Base-by-base conservation (phyloP, 2,113 vertebrate genomes). In the Camelus dromedarius region DNA sequence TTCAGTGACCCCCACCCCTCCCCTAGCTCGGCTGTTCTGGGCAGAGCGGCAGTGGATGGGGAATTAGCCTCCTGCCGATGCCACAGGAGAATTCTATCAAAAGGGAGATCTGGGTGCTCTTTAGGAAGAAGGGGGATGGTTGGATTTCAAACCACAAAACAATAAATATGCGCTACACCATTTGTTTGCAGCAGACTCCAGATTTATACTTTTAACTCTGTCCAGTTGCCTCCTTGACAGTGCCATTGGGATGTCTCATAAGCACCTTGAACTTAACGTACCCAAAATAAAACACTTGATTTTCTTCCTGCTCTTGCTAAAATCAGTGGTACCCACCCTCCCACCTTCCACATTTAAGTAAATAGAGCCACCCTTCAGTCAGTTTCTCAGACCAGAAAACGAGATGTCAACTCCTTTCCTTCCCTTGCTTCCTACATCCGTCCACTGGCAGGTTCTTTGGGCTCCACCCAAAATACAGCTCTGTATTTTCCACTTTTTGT, bases 101-200 rank as follows among this genome's bases (percentile, higher is more conserved):
- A 46, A 76, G 54, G 46, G 66, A 81, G 66, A 81, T 18, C 64
- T 73, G 35, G 26, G n/a, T 64, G n/a, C 84, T 80, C 70, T 89
- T 50, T 5, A n/a, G 82, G 46, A 52, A 80, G 58, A 38, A 76
- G 30, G 75, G 18, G 18, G 32, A 15, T 50, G 66, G 46, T 72
- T 91, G 89, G 42, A 30, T 72, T 80, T 95, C 62, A 95, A 91
- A 32, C 54, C 66, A 86, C 16, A 62, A 9, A 72, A 46, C 89
- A 80, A 24, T 46, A 35, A 77, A 56, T 12, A 35, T 54, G 28
- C 46, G 54, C 22, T n/a, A 13, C 14, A 16, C 32, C 19, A 35
- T 75, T 48, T 42, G 52, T 85, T 69, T 77, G 93, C 32, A 84
- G 83, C 77, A 84, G 32, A 42, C 19, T 50, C 38, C 24, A 82